Percentiles rank a stretch among this genome's conserved stretches.
Conservation (phyloP, 2,888 invertebrate genomes). For the Rapana venosa region DNA sequence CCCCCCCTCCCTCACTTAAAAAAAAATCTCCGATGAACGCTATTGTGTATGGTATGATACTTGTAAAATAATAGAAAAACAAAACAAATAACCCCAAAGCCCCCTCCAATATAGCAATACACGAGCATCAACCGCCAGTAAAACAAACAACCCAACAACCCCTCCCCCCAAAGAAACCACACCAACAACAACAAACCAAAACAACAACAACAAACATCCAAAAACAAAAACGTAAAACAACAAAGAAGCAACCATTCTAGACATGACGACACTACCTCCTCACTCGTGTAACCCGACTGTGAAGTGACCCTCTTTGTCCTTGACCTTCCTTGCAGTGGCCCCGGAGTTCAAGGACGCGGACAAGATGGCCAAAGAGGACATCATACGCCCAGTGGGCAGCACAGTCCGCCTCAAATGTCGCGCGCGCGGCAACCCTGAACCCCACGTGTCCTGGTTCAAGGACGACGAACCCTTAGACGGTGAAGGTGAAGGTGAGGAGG, state of each 20-base stretch:
- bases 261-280: too few relatives aligned
- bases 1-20: too few relatives aligned
- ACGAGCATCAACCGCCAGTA: too few relatives aligned
- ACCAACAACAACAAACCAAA: not conserved
- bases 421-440: constrained; percentile 78
- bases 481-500: constrained; percentile 20
- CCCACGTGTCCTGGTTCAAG: constrained; percentile 78
- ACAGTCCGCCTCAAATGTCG: constrained; percentile 78
- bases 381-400: constrained; percentile 68
- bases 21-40: too few relatives aligned
- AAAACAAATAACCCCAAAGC: too few relatives aligned
- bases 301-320: not conserved
- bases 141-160: too few relatives aligned
- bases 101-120: too few relatives aligned
- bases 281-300: too few relatives aligned
- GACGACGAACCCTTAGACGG: constrained; percentile 62
- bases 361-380: constrained; percentile 64
- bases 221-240: too few relatives aligned
- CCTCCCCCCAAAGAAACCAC: not conserved
- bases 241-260: too few relatives aligned
- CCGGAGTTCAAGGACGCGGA: constrained; percentile 67
- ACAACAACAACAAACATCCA: not conserved
- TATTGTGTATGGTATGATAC: too few relatives aligned
- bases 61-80: too few relatives aligned
- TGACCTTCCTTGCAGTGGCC: constrained; percentile 53